Evolutionary conservation across 2,888 invertebrate species (phyloP), one percentile per base, ranked within the genome.

Genomic region (Drosophila mimetica): DNA sequence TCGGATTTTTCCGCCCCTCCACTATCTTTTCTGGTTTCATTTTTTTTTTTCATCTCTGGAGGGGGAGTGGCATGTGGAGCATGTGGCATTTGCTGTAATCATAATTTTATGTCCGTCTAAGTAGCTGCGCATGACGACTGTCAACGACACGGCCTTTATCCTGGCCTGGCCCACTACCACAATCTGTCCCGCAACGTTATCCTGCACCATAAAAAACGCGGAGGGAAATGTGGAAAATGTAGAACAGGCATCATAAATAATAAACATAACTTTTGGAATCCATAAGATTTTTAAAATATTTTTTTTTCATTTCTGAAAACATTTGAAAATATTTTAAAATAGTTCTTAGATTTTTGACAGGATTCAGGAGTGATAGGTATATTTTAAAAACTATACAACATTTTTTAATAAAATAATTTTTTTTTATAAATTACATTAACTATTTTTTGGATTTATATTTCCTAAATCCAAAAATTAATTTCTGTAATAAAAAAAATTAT

Each of bases 91-190:
- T 76, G 79, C 76, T 88, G 76, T 84, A 88, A 84, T 88, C 84
- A 84, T 84, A 84, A 84, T 88, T 84, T 86, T 88, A 88, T 84
- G 88, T 84, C 88, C 83, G 75, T 88, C 83, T 87, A 84, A 84
- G 86, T 86, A 84, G 82, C 82, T 82, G 71, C 71, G 69, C 80
- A 69, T 77, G 86, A 83, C 70, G 84, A 86, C 88, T 83, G 83
- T 79, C 86, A 79, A 79, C 79, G 71, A 63, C 80, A 82, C 61
- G 53, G 66, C 53, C 52, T 51, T 59, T 41, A 39, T 48, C 61
- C 44, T 59, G 63, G 52, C 55, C 41, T 63, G 59, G 46, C 64
- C 64, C 47, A 51, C 34, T 34, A 14, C 41, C 41, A 2, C 47
- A n/a, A n/a, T n/a, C n/a, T n/a, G n/a, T n/a, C 42, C 22, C 4